phyloP scores from a whole-genome alignment of 1,140 invertebrate genomes.

The Ericerus pela region DNA sequence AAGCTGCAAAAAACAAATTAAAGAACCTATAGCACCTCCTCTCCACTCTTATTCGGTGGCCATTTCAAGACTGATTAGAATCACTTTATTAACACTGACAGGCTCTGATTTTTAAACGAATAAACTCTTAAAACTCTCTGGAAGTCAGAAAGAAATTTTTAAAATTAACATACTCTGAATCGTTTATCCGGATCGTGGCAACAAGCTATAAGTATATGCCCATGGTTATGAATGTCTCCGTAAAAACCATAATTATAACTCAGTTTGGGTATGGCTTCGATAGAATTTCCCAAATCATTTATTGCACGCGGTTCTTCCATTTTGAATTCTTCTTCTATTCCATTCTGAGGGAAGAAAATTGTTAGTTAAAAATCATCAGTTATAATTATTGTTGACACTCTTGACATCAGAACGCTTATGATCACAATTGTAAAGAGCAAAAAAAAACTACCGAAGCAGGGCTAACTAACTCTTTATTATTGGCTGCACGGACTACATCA shows the following conservation, averaged over 20 bases:
- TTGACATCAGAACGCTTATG: background rate
- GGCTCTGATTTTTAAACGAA: too few relatives aligned
- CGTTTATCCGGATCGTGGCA: slow-evolving; percentile 55
- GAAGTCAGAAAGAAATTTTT: too few relatives aligned
- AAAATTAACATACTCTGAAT: slow-evolving; percentile 47
- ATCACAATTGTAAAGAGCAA: too few relatives aligned
- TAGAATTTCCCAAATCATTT: slow-evolving; percentile 61
- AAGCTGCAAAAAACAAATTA: too few relatives aligned
- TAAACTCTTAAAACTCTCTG: too few relatives aligned
- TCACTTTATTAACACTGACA: too few relatives aligned
- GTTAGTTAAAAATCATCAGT: slow-evolving; percentile 13
- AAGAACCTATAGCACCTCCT: too few relatives aligned
- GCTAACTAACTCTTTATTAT: too few relatives aligned
- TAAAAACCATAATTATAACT: slow-evolving; percentile 51
- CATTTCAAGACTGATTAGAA: too few relatives aligned
- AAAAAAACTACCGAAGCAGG: too few relatives aligned
- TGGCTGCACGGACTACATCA: too few relatives aligned
- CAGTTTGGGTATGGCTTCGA: slow-evolving; percentile 54
- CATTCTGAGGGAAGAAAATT: slow-evolving; percentile 16
- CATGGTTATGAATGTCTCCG: slow-evolving; percentile 57
- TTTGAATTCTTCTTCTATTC: slow-evolving; percentile 27
- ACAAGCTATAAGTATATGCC: slow-evolving; percentile 46
- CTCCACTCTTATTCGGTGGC: too few relatives aligned
- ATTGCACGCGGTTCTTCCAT: slow-evolving; percentile 54
- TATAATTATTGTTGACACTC: background rate